These are phyloP conservation scores for Linurgus olivaceus DNA, from an alignment of 2,797 vertebrate genomes.

Conservation along the genomic window DNA sequence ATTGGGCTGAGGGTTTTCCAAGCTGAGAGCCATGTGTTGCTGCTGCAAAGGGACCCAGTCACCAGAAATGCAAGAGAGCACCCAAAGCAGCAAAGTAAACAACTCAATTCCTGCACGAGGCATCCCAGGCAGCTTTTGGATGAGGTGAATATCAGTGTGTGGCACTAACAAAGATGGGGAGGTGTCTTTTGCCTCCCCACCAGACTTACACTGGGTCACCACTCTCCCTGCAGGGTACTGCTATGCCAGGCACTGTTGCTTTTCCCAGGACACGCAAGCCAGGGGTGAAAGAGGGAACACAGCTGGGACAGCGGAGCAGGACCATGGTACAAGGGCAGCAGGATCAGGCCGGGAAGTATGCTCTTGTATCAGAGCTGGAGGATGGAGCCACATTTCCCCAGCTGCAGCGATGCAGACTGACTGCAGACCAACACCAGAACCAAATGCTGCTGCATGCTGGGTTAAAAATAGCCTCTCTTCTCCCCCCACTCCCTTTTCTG, in stretches of 20 bases:
- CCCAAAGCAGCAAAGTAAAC: neutral
- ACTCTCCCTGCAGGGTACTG: neutral
- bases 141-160: neutral
- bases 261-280: neutral
- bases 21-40: neutral
- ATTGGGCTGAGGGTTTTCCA: neutral
- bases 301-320: neutral
- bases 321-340: neutral
- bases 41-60: neutral
- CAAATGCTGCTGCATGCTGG: neutral
- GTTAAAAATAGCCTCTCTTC: constrained; percentile 49
- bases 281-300: neutral
- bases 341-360: neutral
- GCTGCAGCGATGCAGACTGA: neutral
- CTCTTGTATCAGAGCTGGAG: neutral
- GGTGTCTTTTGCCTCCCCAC: neutral
- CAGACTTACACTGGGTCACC: neutral
- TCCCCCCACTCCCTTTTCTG: constrained; percentile 14
- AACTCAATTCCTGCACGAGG: neutral
- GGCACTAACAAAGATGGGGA: neutral
- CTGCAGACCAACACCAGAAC: constrained; percentile 31
- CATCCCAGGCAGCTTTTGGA: neutral
- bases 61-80: neutral
- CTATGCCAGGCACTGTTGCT: neutral
- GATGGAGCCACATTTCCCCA: neutral